Conservation (phyloP, 2,113 vertebrate genomes). For the Aspidoscelis tigris region DNA sequence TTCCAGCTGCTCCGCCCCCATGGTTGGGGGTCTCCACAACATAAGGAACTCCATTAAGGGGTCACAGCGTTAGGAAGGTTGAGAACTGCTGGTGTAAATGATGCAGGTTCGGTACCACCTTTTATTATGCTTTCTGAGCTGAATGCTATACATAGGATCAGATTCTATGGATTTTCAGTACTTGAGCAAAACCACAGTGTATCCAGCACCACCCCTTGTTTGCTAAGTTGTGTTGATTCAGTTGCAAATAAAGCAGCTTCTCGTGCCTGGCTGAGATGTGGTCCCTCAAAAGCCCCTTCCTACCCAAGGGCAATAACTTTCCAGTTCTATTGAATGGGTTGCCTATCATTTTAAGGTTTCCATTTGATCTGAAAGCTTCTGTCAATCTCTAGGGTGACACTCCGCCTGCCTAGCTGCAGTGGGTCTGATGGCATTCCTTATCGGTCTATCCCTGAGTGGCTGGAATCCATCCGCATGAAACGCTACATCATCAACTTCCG, state of each 20-base stretch:
- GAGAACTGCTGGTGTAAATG: background rate
- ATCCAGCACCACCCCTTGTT: background rate
- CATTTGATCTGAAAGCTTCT: background rate
- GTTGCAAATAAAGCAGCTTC: background rate
- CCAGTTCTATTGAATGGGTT: background rate
- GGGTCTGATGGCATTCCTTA: conserved; percentile 81
- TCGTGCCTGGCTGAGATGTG: background rate
- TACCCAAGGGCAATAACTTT: background rate
- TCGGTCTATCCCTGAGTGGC: conserved; percentile 77
- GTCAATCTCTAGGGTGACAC: conserved; percentile 65
- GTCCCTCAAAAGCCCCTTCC: background rate
- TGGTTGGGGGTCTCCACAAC: too few species aligned
- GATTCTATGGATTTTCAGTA: background rate
- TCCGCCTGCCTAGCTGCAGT: conserved; percentile 79
- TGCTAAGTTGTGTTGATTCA: background rate
- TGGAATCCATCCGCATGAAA: conserved; percentile 83
- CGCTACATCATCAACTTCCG: conserved; percentile 79
- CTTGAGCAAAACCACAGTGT: background rate
- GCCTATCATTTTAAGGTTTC: background rate
- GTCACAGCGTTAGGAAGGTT: too few species aligned
- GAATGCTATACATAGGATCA: background rate
- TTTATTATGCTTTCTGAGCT: background rate
- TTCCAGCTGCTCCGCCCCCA: too few species aligned
- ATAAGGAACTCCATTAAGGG: too few species aligned
- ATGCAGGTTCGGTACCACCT: background rate